A percentile compares a stretch with the other conserved stretches of the same genome.
Conservation (phyloP, 2,888 invertebrate genomes). For the Dromius quadrimaculatus region DNA sequence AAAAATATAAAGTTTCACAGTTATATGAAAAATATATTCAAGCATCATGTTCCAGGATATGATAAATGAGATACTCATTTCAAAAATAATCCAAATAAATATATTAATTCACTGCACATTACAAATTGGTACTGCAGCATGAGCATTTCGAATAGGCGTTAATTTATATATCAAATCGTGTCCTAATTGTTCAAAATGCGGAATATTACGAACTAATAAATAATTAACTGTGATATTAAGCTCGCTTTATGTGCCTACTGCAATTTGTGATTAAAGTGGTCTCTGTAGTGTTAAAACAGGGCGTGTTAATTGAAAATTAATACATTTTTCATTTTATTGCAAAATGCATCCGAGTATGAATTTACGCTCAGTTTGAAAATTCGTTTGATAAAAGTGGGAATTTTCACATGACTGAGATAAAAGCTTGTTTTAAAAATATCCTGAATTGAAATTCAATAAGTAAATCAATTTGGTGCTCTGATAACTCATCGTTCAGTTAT, state of each 20-base stretch:
- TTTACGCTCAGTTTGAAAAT: too few species aligned
- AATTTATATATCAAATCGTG: constrained; percentile 10
- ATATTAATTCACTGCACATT: not conserved
- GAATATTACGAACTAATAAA: constrained; percentile 17
- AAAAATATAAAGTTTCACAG: too few species aligned
- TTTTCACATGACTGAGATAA: too few species aligned
- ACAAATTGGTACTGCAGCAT: not conserved
- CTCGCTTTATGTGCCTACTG: not conserved
- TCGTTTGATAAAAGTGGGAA: too few species aligned
- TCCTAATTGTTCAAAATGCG: constrained; percentile 18
- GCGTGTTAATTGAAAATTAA: constrained; percentile 7
- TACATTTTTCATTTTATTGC: constrained; percentile 10
- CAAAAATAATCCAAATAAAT: not conserved
- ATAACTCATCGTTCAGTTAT: too few species aligned
- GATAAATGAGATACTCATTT: not conserved
- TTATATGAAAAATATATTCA: too few species aligned
- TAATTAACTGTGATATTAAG: constrained; percentile 4
- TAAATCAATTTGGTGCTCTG: too few species aligned
- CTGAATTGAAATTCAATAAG: too few species aligned
- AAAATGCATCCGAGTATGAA: not conserved
- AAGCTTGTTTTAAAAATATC: too few species aligned
- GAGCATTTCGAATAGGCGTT: not conserved
- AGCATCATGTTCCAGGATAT: too few species aligned
- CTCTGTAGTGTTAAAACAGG: not conserved
- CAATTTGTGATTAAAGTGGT: not conserved